These are phyloP conservation scores for Petroica traversi DNA, from an alignment of 2,113 vertebrate genomes.

Conservation along the genomic window DNA sequence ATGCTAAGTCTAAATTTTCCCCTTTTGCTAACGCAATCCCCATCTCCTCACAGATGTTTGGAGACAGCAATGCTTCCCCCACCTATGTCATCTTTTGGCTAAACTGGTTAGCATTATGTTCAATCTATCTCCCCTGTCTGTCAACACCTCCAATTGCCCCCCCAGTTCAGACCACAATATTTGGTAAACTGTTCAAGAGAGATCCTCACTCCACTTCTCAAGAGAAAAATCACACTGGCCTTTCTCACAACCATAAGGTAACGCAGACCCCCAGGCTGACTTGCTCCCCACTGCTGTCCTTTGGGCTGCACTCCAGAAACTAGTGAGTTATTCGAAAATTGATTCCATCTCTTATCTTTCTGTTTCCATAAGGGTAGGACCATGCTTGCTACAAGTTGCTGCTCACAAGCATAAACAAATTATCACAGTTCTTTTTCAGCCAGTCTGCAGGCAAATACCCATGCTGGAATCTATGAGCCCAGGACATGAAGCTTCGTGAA, in stretches of 20 bases:
- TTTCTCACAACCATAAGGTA: accelerated
- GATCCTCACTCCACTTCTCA: neutral
- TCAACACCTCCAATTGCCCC: neutral
- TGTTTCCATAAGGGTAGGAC: neutral
- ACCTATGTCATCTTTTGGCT: slow-evolving; percentile 56
- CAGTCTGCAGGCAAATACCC: neutral
- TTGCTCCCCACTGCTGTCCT: neutral
- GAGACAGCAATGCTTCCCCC: neutral
- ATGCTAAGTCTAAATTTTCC: neutral
- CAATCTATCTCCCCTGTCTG: neutral
- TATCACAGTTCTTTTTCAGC: neutral
- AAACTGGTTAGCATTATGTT: neutral
- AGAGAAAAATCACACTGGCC: neutral
- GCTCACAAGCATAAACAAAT: neutral
- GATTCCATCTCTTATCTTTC: neutral
- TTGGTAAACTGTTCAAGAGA: neutral
- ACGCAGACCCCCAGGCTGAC: neutral
- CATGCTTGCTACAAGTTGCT: neutral
- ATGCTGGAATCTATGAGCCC: neutral
- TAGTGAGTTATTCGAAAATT: neutral
- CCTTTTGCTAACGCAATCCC: neutral
- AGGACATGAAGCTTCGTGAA: neutral
- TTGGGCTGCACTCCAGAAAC: neutral
- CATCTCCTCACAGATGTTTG: slow-evolving; percentile 48
- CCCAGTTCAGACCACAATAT: neutral